Percentiles rank a stretch among this genome's conserved stretches.
phyloP scores from a whole-genome alignment of 2,113 vertebrate genomes.

The Vulpes ferrilata region DNA sequence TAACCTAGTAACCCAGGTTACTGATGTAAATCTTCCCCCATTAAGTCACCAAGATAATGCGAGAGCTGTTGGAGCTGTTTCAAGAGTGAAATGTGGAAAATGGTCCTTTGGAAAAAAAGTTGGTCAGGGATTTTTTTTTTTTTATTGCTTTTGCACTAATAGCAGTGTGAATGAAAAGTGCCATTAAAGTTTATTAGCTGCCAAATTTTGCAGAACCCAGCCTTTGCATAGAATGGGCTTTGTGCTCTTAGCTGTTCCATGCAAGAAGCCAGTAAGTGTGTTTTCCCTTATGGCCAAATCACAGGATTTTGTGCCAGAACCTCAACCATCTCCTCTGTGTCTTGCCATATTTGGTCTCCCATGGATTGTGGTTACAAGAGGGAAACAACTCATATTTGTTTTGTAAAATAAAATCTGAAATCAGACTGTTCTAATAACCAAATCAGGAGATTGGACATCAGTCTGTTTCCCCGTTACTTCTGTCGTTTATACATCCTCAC shows the following conservation, averaged over 20 bases:
- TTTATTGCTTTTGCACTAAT: slow-evolving; percentile 73
- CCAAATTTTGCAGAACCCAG: slow-evolving; percentile 61
- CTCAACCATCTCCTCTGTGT: slow-evolving; percentile 66
- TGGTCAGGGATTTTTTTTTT: neutral
- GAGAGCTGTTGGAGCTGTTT: slow-evolving; percentile 2
- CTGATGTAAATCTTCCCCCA: slow-evolving; percentile 38
- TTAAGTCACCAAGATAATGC: slow-evolving; percentile 43
- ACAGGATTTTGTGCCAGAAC: slow-evolving; percentile 40
- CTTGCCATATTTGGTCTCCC: slow-evolving; percentile 64
- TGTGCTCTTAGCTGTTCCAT: slow-evolving; percentile 57
- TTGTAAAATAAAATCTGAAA: slow-evolving; percentile 51
- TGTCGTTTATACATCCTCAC: neutral
- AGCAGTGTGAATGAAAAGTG: slow-evolving; percentile 74
- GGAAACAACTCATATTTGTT: slow-evolving; percentile 62
- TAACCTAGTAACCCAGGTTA: neutral
- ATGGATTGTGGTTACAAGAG: slow-evolving; percentile 54
- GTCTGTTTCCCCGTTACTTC: neutral
- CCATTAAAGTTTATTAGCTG: slow-evolving; percentile 80
- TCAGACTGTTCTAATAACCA: neutral
- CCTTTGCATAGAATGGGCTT: slow-evolving; percentile 62
- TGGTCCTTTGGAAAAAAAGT: slow-evolving; percentile 22
- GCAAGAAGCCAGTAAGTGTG: slow-evolving; percentile 10
- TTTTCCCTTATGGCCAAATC: slow-evolving; percentile 31
- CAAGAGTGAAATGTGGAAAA: slow-evolving; percentile 55
- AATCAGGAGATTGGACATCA: slow-evolving; percentile 8